phyloP scores from a whole-genome alignment of 2,888 invertebrate genomes.

The Trichogramma dendrolimi region DNA sequence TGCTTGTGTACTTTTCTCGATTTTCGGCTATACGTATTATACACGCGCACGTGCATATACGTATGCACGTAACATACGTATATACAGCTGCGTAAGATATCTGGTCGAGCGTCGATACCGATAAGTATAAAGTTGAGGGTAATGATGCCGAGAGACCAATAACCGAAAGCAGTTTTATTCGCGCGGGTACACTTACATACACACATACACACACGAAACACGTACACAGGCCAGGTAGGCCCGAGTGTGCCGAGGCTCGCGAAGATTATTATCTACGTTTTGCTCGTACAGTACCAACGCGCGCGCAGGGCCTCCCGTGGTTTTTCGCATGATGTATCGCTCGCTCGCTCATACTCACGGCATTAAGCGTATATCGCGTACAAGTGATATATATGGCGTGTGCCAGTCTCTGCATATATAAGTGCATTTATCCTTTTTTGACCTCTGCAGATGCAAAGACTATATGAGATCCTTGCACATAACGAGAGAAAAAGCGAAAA shows the following conservation, averaged over 20 bases:
- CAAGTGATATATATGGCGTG: not conserved
- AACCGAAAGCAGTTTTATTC: not conserved
- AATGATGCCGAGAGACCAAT: constrained; percentile 41
- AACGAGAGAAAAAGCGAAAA: too few species aligned
- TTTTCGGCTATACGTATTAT: constrained; percentile 10
- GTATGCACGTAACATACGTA: not conserved
- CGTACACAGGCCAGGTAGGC: constrained; percentile 26
- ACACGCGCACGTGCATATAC: not conserved
- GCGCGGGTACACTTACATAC: not conserved
- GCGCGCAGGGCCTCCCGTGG: constrained; percentile 41
- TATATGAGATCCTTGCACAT: too few species aligned
- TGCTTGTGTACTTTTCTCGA: not conserved
- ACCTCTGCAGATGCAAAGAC: not conserved
- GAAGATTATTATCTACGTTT: constrained; percentile 41
- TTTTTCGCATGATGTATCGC: constrained; percentile 49
- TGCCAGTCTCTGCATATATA: too few species aligned
- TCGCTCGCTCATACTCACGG: constrained; percentile 39
- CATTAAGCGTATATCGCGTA: constrained; percentile 21
- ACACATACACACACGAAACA: constrained; percentile 30
- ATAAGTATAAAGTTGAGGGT: constrained; percentile 36
- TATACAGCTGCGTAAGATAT: constrained; percentile 27
- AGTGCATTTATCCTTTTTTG: not conserved
- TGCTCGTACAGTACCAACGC: too few species aligned
- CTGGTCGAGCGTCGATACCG: constrained; percentile 36
- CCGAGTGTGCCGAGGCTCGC: constrained; percentile 42